Evolutionary conservation across 2,797 vertebrate genomes (phyloP), one percentile per base, ranked within the genome.

Genomic region (Tenualosa thibaudeaui): DNA sequence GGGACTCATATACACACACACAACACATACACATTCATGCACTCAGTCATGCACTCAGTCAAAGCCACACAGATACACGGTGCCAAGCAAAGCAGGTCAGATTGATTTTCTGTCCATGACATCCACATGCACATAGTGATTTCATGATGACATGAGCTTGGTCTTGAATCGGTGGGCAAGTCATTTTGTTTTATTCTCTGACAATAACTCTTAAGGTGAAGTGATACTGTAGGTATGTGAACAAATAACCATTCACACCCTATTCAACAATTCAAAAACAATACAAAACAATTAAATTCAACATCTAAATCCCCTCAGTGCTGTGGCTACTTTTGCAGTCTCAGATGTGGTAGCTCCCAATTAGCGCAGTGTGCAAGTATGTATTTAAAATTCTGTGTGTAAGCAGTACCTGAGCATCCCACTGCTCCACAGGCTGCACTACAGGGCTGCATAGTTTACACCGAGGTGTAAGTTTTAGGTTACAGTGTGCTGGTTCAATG

Each of bases 361-460:
- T 19, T 75, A 75, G 12, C 9, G 37, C 37, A 26, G 62, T 9
- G n/a, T 10, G 62, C 31, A 31, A 68, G 62, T 8, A 22, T 71
- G 9, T 1, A 71, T 40, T 37, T 37, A 49, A 37, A 71, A 19
- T 19, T 4, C 37, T 43, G 4, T 43, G 68, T 19, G 12, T 43
- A 43, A 22, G 68, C 15, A 43, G 68, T 15, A 75, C 68, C 68
- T 75, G 68, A 75, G 68, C 68, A 75, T 75, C 68, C 68, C 68
- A 75, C 68, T 75, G 68, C 37, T 43, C 68, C 68, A 75, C 43
- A 75, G 37, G 15, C 68, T 75, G 40, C 60, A 60, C 60, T 54
- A 56, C 3, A 8, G 68, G 68, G 37, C 68, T 22, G 68, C 68
- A 75, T 75, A 75, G 68, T 75, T 75, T 75, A 43, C 68, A 75